phyloP scores from a whole-genome alignment of 2,113 vertebrate species.

The Drymodes brunneopygia region DNA sequence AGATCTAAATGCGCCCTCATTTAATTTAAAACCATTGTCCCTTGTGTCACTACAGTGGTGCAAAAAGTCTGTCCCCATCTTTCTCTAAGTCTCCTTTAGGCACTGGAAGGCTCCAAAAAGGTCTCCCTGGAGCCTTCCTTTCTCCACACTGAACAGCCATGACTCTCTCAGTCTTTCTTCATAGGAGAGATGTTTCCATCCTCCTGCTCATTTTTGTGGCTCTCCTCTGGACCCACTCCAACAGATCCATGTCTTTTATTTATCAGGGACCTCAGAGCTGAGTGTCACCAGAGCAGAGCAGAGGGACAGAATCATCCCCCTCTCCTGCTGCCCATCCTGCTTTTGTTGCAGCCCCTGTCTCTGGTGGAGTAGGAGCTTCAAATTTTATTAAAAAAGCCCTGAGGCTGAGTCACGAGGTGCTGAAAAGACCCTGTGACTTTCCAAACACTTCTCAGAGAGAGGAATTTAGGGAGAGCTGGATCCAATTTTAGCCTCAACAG shows the following conservation, averaged over 20 bases:
- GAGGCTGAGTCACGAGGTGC: not conserved
- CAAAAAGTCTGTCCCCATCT: not conserved
- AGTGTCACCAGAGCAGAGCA: not conserved
- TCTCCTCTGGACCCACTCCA: rapidly evolving
- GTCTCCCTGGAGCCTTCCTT: not conserved
- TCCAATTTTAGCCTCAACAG: not conserved
- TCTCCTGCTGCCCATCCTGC: not conserved
- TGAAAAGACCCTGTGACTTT: not conserved
- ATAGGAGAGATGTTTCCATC: not conserved
- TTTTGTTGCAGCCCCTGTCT: not conserved
- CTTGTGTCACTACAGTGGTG: not conserved
- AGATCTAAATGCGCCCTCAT: not conserved
- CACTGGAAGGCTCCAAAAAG: not conserved
- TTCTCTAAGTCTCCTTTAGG: not conserved
- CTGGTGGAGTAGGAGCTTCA: not conserved
- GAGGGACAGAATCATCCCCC: not conserved
- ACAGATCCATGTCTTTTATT: not conserved
- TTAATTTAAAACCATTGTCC: not conserved
- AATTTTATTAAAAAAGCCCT: not conserved
- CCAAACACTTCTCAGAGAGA: not conserved
- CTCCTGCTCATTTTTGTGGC: not conserved
- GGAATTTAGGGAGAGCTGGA: no score
- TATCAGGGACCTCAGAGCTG: rapidly evolving
- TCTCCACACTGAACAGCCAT: not conserved
- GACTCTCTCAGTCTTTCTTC: not conserved